Evolutionary conservation across 1,140 invertebrate genomes (phyloP), one percentile per base, ranked within the genome.

Genomic region (Eurytemora carolleeae): DNA sequence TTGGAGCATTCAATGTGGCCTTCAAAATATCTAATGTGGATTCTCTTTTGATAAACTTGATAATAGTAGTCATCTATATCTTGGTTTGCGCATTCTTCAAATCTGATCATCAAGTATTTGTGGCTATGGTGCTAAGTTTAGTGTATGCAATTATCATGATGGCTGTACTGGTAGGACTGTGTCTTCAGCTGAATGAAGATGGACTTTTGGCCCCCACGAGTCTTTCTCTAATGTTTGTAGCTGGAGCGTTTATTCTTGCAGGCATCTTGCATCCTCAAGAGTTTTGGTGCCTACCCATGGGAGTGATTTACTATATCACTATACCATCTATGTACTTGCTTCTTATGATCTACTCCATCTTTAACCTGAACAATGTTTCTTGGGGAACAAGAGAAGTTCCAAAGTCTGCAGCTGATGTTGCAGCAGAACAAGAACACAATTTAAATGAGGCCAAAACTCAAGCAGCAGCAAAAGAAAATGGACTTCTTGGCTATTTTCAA

Each of bases 311-410:
- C 71, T 94, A 90, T 69, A 78, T 94, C 16, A 87, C 87, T 3
- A 85, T 94, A 55, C 90, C 90, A 0, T 87, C 86, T 63, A 93
- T 92, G 87, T 94, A 93, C 68, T 81, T 93, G 78, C 73, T 94
- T 63, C 77, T 94, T 16, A 86, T 90, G 53, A 86, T 94, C 57
- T 94, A 89, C 68, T 87, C 87, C 0, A 73, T 93, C 0, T 89
- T 87, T 68, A 94, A 94, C 69, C 76, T 94, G 69, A 87, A 94
- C 70, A 84, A 86, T 65, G 84, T 92, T 0, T 82, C 80, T 0
- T 94, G 89, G 90, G 89, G 90, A 17, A 96, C 91, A 0, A 74
- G 91, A 61, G 90, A 94, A 70, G 73, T 75, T 1, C 69, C 63
- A 7, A 56, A 22, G 54, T 21, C 31, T 59, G 59, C 20, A 56